phyloP scores from a whole-genome alignment of 2,888 invertebrate species.

The Phorcus lineatus region DNA sequence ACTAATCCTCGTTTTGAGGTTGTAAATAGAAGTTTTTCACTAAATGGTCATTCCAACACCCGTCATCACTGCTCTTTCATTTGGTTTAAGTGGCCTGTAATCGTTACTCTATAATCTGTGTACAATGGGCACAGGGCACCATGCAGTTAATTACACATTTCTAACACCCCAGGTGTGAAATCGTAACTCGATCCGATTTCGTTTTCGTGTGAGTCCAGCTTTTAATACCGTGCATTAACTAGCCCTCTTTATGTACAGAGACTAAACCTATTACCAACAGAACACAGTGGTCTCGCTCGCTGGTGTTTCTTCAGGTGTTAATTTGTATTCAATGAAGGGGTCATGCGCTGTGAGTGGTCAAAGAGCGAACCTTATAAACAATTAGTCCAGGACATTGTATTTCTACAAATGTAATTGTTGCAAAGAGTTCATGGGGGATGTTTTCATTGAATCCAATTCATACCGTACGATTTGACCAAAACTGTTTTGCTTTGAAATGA shows the following conservation, averaged over 20 bases:
- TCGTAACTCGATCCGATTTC: too few species aligned
- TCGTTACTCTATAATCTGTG: too few species aligned
- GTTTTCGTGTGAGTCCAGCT: background rate
- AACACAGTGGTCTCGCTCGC: background rate
- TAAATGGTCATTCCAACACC: too few species aligned
- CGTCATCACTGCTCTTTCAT: too few species aligned
- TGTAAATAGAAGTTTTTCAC: too few species aligned
- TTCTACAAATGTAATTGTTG: background rate
- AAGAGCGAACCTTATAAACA: background rate
- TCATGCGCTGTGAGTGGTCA: background rate
- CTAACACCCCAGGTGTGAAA: too few species aligned
- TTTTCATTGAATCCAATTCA: background rate
- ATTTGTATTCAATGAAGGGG: background rate
- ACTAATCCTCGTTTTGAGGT: too few species aligned
- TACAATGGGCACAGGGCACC: too few species aligned
- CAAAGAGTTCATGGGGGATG: background rate
- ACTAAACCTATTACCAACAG: background rate
- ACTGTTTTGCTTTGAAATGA: background rate
- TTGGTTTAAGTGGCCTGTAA: too few species aligned
- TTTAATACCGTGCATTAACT: background rate
- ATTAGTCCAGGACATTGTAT: background rate
- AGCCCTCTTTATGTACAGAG: background rate
- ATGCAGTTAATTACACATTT: too few species aligned
- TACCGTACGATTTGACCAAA: background rate
- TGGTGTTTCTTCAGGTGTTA: constrained; percentile 14